phyloP scores from a whole-genome alignment of 2,888 invertebrate genomes.

The Xestia sexstrigata region DNA sequence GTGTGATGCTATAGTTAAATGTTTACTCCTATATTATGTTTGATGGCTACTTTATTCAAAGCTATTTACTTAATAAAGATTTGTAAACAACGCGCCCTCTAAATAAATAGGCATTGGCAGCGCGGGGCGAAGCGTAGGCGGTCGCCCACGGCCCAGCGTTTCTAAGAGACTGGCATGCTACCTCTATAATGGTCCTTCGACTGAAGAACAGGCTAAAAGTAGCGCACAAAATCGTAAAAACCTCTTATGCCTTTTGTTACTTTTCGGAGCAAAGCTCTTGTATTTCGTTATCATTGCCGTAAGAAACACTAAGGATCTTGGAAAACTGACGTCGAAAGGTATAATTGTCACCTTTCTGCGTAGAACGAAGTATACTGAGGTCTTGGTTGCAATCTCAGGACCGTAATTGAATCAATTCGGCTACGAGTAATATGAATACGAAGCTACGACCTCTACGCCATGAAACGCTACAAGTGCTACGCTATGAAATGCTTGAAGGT shows the following conservation, averaged over 20 bases:
- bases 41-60: constrained; percentile 5
- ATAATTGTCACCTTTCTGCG: background rate
- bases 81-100: constrained; percentile 19
- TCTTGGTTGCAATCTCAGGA: background rate
- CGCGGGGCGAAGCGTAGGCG: constrained; percentile 26
- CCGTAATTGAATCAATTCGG: constrained; percentile 1
- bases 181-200: constrained; percentile 25
- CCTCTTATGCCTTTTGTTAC: background rate
- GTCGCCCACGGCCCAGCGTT: constrained; percentile 24
- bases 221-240: constrained; percentile 11
- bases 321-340: background rate
- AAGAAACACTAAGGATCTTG: background rate
- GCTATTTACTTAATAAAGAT: constrained; percentile 28
- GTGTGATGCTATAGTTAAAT: background rate
- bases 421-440: background rate
- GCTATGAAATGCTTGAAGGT: background rate
- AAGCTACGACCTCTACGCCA: constrained; percentile 9
- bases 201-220: constrained; percentile 42
- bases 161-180: constrained; percentile 5
- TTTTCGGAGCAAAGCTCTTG: constrained; percentile 2
- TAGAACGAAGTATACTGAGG: background rate
- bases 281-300: constrained; percentile 23
- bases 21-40: background rate
- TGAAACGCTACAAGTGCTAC: background rate
- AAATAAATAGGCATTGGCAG: constrained; percentile 31